Percentiles rank a stretch among this genome's conserved stretches.
Conservation (phyloP, 2,888 invertebrate genomes). For the Diadromus collaris region DNA sequence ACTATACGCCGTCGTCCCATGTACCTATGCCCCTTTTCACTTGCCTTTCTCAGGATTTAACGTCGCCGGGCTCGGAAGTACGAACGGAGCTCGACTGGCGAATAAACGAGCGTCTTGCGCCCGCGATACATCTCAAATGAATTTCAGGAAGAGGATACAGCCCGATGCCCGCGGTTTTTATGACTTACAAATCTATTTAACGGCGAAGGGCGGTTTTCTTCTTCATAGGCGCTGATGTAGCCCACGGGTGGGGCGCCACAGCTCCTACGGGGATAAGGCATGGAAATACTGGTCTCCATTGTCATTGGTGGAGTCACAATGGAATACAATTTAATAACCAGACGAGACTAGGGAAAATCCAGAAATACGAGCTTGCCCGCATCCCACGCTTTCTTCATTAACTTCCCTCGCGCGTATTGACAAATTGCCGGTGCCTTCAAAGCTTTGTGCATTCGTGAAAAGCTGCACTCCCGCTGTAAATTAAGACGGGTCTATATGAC, state of each 20-base stretch:
- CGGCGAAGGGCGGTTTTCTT: conserved; percentile 21
- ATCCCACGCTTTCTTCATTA: neutral
- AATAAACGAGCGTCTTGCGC: conserved; percentile 24
- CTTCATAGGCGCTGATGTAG: conserved; percentile 5
- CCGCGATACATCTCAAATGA: conserved; percentile 45
- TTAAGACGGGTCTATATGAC: neutral
- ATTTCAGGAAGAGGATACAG: conserved; percentile 24
- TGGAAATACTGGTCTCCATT: conserved; percentile 2
- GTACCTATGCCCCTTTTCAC: conserved; percentile 5
- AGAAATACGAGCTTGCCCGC: neutral
- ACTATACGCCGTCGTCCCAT: neutral
- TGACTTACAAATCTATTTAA: conserved; percentile 68
- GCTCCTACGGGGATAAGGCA: neutral
- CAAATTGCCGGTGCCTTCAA: neutral
- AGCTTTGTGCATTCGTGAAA: neutral
- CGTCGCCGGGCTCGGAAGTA: conserved; percentile 5
- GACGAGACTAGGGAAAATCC: neutral
- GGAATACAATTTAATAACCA: neutral
- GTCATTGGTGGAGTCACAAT: neutral
- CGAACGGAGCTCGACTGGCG: conserved; percentile 16
- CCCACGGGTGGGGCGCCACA: neutral
- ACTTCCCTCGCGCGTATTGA: neutral
- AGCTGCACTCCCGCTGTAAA: neutral
- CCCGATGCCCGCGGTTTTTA: conserved; percentile 43
- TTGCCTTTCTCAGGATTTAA: conserved; percentile 24